phyloP scores from a whole-genome alignment of 2,113 vertebrate genomes.

The zebrafish (Danio rerio) region GRCz12tu NC_133200.1:21196001-21196500 shows the following conservation, averaged over 20 bases:
- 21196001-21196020: slow-evolving; percentile 12
- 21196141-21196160: slow-evolving; percentile 52
- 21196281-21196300: slow-evolving; percentile 2
- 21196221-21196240: neutral
- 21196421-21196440: slow-evolving; percentile 57
- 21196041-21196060: slow-evolving; percentile 61
- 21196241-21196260: slow-evolving; percentile 12
- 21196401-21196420: slow-evolving; percentile 43
- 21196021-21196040: slow-evolving; percentile 43
- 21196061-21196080: slow-evolving; percentile 66
- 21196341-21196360: slow-evolving; percentile 1
- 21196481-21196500: slow-evolving; percentile 62
- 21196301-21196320: slow-evolving; percentile 19
- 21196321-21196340: slow-evolving; percentile 20
- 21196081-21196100: slow-evolving; percentile 62
- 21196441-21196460: slow-evolving; percentile 47
- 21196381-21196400: slow-evolving; percentile 18
- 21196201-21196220: neutral
- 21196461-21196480: slow-evolving; percentile 59
- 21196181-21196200: slow-evolving; percentile 46
- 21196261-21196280: neutral
- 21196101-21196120: slow-evolving; percentile 61
- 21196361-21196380: slow-evolving; percentile 12
- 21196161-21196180: slow-evolving; percentile 67
- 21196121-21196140: slow-evolving; percentile 71